Conservation (phyloP, 2,113 vertebrate species). For the Neogale vison region DNA sequence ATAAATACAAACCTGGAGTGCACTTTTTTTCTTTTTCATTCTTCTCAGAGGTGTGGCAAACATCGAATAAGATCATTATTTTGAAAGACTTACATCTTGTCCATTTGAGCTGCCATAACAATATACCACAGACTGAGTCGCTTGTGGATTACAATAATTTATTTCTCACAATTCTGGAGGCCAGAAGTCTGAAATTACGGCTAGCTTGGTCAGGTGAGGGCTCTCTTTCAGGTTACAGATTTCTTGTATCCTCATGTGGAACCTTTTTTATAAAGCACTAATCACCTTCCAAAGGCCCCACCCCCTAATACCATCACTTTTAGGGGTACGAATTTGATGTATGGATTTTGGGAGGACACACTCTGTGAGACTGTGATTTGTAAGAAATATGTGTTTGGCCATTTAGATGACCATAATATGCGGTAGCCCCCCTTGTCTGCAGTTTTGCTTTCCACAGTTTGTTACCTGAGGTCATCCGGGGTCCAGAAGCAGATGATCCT, state of each 20-base stretch:
- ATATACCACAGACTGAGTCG: not conserved
- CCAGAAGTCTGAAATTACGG: not conserved
- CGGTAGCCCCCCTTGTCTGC: not conserved
- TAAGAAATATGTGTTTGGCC: not conserved
- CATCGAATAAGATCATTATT: not conserved
- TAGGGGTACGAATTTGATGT: not conserved
- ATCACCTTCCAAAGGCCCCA: not conserved
- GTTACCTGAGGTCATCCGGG: not conserved
- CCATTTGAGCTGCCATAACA: not conserved
- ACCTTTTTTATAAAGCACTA: not conserved
- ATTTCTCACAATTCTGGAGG: not conserved
- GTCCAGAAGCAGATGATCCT: not conserved
- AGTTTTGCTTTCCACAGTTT: not conserved
- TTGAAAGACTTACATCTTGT: not conserved
- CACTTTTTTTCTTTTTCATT: not conserved
- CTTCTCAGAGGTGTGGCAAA: not conserved
- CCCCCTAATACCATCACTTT: not conserved
- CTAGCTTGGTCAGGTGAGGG: not conserved
- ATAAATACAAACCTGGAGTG: not conserved
- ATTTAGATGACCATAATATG: not conserved
- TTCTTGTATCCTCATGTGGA: not conserved
- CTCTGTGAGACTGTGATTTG: not conserved
- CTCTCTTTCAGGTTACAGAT: not conserved
- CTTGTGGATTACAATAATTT: not conserved
- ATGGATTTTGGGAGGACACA: not conserved